Conservation (phyloP, 2,888 invertebrate species). For the Hemithea aestivaria region DNA sequence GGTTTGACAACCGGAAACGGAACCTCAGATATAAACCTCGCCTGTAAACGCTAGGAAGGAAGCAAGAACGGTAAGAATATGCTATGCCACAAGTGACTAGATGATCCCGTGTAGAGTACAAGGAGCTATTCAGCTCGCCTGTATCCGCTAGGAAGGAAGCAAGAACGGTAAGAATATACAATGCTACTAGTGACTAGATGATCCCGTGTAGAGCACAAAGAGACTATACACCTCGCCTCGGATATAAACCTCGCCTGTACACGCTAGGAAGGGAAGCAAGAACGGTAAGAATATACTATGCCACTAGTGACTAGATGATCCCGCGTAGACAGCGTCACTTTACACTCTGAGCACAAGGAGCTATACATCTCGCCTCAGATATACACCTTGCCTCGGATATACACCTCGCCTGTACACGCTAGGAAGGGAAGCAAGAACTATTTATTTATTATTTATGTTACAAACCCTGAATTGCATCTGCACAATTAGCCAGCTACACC, state of each 20-base stretch:
- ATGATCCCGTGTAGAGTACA: too few species aligned
- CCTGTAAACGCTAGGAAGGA: conserved; percentile 65
- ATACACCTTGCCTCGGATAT: conserved; percentile 67
- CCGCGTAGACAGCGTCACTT: conserved; percentile 62
- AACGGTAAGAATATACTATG: conserved; percentile 58
- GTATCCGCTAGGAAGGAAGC: too few species aligned
- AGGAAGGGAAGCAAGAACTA: background rate
- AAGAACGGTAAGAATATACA: conserved; percentile 36
- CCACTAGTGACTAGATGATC: too few species aligned
- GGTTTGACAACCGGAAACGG: too few species aligned
- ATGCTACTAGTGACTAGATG: too few species aligned
- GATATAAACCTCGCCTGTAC: conserved; percentile 70
- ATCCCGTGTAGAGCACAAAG: conserved; percentile 65
- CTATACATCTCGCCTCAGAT: too few species aligned
- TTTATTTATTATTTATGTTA: too few species aligned
- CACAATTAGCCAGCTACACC: too few species aligned
- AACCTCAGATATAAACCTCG: conserved; percentile 70
- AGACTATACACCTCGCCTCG: conserved; percentile 67
- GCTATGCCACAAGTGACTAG: too few species aligned
- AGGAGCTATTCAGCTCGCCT: too few species aligned
- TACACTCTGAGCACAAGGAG: conserved; percentile 61
- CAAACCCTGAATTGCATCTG: too few species aligned
- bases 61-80: conserved; percentile 61
- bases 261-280: conserved; percentile 62
- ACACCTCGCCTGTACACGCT: too few species aligned